Evolutionary conservation across 2,888 invertebrate genomes (phyloP).

Genomic region (Drosophila maculinotata): DNA sequence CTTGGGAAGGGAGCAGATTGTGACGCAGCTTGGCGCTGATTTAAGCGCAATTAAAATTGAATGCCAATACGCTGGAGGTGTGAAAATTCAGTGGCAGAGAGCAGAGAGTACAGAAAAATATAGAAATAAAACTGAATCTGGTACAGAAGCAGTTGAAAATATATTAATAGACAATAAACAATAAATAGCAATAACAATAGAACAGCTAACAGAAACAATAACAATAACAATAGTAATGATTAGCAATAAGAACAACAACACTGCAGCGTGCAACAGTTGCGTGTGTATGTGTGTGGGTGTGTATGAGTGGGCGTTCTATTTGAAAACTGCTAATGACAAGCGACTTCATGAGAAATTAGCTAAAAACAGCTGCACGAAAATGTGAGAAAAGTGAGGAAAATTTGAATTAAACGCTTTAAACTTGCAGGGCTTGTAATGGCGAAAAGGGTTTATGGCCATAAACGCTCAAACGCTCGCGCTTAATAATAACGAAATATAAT

Average conservation of each 20-base stretch:
- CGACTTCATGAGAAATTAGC: constrained; percentile 30
- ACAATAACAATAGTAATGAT: constrained; percentile 38
- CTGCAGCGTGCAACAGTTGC: constrained; percentile 70
- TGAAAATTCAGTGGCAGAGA: constrained; percentile 5
- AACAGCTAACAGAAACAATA: constrained; percentile 30
- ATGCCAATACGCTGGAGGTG: constrained; percentile 43
- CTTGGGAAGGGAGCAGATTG: constrained; percentile 8
- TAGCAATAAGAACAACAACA: constrained; percentile 24
- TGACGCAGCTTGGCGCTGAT: constrained; percentile 27
- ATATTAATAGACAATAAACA: constrained; percentile 17
- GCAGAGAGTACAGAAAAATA: neutral
- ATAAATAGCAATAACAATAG: constrained; percentile 26
- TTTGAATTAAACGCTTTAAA: constrained; percentile 42
- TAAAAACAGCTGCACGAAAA: constrained; percentile 31
- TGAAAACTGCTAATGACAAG: constrained; percentile 31
- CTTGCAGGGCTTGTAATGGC: constrained; percentile 2
- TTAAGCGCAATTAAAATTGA: constrained; percentile 54
- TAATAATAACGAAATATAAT: constrained; percentile 41
- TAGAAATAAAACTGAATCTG: neutral
- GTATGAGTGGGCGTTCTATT: constrained; percentile 12
- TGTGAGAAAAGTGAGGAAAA: constrained; percentile 18
- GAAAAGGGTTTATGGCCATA: constrained; percentile 18
- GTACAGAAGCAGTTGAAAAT: neutral
- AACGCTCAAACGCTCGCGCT: constrained; percentile 27
- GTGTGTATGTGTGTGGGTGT: constrained; percentile 1